phyloP scores from a whole-genome alignment of 1,140 invertebrate genomes.

The Hyposmocoma kahamanoa region DNA sequence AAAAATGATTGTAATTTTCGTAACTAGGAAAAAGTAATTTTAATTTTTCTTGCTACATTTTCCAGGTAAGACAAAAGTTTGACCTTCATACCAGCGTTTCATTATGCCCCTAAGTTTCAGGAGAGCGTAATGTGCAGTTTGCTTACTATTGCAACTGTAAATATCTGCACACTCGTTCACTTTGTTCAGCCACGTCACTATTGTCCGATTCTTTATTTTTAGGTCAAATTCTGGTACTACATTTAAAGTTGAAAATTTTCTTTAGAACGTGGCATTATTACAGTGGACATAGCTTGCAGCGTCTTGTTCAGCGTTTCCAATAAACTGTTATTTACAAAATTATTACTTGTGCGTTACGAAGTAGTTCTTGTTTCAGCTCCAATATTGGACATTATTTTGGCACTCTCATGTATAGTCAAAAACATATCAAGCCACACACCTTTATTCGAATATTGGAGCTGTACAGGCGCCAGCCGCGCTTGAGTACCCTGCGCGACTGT shows the following conservation, averaged over 20 bases:
- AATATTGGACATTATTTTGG: neutral
- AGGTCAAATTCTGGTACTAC: neutral
- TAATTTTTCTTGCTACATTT: constrained; percentile 18
- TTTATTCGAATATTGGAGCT: neutral
- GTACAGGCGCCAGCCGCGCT: too few relatives aligned
- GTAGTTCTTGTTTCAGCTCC: neutral
- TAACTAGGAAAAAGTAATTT: constrained; percentile 9
- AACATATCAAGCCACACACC: neutral
- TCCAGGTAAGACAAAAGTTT: constrained; percentile 14
- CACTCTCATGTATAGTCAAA: neutral
- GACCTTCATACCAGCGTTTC: constrained; percentile 24
- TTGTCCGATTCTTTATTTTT: constrained; percentile 5
- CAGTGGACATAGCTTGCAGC: neutral
- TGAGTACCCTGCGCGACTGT: too few relatives aligned
- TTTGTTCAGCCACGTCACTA: constrained; percentile 13
- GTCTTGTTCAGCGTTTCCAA: neutral
- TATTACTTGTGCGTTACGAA: neutral
- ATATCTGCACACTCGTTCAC: constrained; percentile 16
- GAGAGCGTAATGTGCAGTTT: constrained; percentile 14
- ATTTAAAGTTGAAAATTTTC: neutral
- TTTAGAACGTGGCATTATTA: neutral
- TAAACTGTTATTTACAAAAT: neutral
- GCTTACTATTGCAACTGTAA: constrained; percentile 14
- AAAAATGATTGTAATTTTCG: constrained; percentile 15
- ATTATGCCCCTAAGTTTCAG: constrained; percentile 16